Evolutionary conservation across 2,888 invertebrate species (phyloP).

Genomic region (Vesta saturnalis): DNA sequence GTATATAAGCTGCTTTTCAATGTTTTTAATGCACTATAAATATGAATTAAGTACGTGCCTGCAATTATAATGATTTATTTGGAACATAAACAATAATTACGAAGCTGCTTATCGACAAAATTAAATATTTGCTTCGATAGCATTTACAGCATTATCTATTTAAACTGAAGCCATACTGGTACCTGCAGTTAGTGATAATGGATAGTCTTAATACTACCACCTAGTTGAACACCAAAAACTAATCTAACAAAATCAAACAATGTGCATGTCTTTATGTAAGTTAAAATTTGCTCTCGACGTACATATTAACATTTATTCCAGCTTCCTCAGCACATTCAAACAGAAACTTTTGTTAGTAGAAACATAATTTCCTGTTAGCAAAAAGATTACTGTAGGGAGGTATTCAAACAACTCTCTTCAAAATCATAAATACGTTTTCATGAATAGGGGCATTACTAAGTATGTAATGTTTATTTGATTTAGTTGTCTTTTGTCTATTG

Average conservation of each 20-base stretch:
- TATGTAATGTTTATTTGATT: no score
- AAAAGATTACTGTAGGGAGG: not conserved
- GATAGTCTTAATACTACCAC: constrained; percentile 16
- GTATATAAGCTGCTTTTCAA: no score
- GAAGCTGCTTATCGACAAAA: not conserved
- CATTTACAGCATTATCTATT: not conserved
- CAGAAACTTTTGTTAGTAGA: not conserved
- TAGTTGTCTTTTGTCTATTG: no score
- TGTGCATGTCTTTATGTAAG: not conserved
- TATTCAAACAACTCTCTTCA: constrained; percentile 9
- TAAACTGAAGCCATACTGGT: not conserved
- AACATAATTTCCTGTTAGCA: constrained; percentile 9
- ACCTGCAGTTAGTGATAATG: constrained; percentile 24
- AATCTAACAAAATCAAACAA: not conserved
- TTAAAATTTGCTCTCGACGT: not conserved
- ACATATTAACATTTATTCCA: not conserved
- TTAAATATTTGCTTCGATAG: constrained; percentile 2
- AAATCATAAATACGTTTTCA: not conserved
- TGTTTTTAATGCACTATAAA: not conserved
- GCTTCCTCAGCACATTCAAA: not conserved
- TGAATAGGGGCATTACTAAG: not conserved
- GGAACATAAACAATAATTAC: constrained; percentile 10
- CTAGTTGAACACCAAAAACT: not conserved
- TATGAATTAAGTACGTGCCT: not conserved
- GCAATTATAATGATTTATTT: constrained; percentile 1